Evolutionary conservation across 1,140 invertebrate species (phyloP).

Genomic region (Zophobas atratus): DNA sequence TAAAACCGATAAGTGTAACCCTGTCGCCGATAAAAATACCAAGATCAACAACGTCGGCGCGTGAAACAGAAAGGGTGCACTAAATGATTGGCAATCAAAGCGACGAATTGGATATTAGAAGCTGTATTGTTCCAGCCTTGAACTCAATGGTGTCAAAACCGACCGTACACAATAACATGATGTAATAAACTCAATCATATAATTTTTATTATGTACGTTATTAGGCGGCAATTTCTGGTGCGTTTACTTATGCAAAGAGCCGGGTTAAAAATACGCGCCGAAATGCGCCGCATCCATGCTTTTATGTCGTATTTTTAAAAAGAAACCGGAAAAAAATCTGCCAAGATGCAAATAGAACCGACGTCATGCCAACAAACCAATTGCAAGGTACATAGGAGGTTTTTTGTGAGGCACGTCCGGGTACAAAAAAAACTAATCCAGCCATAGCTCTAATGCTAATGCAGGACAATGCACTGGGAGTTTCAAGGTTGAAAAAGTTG

Average conservation of each 20-base stretch:
- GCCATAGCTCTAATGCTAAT: constrained; percentile 36
- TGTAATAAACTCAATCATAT: constrained; percentile 48
- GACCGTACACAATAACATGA: constrained; percentile 44
- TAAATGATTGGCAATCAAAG: constrained; percentile 23
- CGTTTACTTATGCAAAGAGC: constrained; percentile 21
- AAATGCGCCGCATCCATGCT: constrained; percentile 11
- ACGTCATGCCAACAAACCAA: constrained; percentile 10
- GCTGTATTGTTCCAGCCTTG: constrained; percentile 43
- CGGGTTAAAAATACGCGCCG: constrained; percentile 10
- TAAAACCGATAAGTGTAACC: constrained; percentile 40
- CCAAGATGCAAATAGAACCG: constrained; percentile 32
- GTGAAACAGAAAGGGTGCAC: constrained; percentile 3
- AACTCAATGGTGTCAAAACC: constrained; percentile 46
- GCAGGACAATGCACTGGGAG: constrained; percentile 50
- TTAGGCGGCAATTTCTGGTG: constrained; percentile 11
- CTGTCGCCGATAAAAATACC: constrained; percentile 23
- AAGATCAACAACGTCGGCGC: constrained; percentile 4
- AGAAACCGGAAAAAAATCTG: constrained; percentile 39
- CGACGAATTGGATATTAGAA: constrained; percentile 35
- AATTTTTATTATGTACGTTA: constrained; percentile 34
- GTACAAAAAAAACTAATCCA: constrained; percentile 27
- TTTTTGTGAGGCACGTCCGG: constrained; percentile 26
- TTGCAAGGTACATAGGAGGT: constrained; percentile 8
- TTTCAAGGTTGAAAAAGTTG: constrained; percentile 48
- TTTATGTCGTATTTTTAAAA: constrained; percentile 30